phyloP scores from a whole-genome alignment of 2,888 invertebrate genomes.

The Apantesis nais region DNA sequence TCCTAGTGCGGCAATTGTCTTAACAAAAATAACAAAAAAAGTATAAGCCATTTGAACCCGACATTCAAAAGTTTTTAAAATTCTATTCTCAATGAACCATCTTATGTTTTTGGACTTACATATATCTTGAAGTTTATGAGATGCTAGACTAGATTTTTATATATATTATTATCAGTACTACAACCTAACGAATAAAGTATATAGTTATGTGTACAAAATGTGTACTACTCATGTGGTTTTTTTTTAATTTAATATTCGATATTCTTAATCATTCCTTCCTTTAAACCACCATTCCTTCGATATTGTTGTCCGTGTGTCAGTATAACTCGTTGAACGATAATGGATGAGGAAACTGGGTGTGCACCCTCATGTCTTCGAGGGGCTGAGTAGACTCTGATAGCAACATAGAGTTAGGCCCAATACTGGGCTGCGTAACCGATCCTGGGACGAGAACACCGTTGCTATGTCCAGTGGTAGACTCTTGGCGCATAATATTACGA shows the following conservation, averaged over 20 bases:
- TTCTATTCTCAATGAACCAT: not conserved
- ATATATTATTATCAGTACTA: not conserved
- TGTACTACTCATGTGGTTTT: not conserved
- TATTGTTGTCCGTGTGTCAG: slow-evolving; percentile 55
- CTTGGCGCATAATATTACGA: slow-evolving; percentile 95
- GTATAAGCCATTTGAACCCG: too few relatives aligned
- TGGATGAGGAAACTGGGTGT: slow-evolving; percentile 69
- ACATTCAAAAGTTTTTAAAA: not conserved
- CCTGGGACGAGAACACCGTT: slow-evolving; percentile 61
- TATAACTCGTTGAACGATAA: slow-evolving; percentile 76
- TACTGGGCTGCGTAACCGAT: slow-evolving; percentile 45
- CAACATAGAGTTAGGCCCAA: slow-evolving; percentile 60
- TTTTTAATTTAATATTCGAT: not conserved
- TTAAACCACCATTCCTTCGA: slow-evolving; percentile 11
- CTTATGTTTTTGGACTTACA: not conserved
- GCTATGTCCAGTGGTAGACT: slow-evolving; percentile 72
- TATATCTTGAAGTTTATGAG: not conserved
- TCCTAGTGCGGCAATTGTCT: too few relatives aligned
- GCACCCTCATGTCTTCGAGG: slow-evolving; percentile 74
- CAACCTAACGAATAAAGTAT: not conserved
- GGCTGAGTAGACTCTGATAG: slow-evolving; percentile 67
- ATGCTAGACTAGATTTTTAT: not conserved
- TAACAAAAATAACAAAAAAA: too few relatives aligned
- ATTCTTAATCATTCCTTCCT: not conserved
- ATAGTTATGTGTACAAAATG: not conserved